A percentile compares a stretch with the other conserved stretches of the same genome.
These are phyloP conservation scores for Neodiprion pinetum DNA, from an alignment of 1,140 invertebrate species.

Conservation along the genomic window DNA sequence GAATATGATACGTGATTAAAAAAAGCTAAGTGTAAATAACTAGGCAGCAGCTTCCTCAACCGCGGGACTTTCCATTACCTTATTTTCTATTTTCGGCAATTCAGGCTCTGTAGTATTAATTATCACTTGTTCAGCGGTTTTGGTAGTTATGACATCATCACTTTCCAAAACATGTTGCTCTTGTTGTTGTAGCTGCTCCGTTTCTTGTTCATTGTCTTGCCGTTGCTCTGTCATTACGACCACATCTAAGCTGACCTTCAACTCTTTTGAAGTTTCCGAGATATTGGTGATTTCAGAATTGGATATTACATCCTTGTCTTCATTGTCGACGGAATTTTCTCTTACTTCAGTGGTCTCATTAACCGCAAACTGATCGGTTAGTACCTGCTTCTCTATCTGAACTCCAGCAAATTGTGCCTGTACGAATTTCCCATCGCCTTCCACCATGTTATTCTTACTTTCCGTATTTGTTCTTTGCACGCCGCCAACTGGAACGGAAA, in stretches of 20 bases:
- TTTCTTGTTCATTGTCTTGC: no score
- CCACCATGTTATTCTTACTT: constrained; percentile 20
- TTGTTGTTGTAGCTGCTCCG: not conserved
- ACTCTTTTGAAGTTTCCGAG: not conserved
- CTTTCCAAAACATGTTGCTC: not conserved
- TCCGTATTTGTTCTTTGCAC: constrained; percentile 1
- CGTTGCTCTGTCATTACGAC: not conserved
- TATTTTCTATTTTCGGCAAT: constrained; percentile 31
- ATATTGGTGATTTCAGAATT: not conserved
- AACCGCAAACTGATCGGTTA: constrained; percentile 15
- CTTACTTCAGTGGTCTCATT: constrained; percentile 1
- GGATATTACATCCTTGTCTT: not conserved
- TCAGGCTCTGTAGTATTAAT: constrained; percentile 27
- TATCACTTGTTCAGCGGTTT: not conserved
- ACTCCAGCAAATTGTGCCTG: constrained; percentile 33
- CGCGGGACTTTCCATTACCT: constrained; percentile 40
- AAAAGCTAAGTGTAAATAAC: constrained; percentile 22
- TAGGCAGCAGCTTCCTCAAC: constrained; percentile 54
- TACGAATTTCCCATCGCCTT: constrained; percentile 18
- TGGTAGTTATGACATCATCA: not conserved
- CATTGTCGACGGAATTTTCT: not conserved
- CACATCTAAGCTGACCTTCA: not conserved
- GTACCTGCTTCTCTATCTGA: constrained; percentile 20
- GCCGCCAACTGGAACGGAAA: not conserved
- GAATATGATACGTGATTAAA: not conserved